Evolutionary conservation across 1,140 invertebrate species (phyloP).

Genomic region (Sinonovacula constricta): DNA sequence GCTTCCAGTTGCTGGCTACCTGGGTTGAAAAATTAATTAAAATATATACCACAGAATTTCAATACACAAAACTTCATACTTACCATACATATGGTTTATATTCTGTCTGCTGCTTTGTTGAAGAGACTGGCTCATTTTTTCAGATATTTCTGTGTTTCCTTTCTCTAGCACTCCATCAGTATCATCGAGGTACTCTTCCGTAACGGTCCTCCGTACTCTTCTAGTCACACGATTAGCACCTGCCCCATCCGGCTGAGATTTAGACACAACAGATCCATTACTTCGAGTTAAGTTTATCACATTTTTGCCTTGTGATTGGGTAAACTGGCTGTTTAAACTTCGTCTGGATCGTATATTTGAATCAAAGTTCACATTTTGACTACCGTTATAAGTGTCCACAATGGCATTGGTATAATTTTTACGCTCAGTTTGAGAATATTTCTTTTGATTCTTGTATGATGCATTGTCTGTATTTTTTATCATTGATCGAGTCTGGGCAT

Average conservation of each 20-base stretch:
- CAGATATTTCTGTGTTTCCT: conserved; percentile 52
- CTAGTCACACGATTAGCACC: conserved; percentile 15
- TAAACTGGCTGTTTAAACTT: conserved; percentile 34
- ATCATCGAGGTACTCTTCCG: conserved; percentile 50
- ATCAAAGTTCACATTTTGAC: not conserved
- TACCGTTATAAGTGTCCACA: conserved; percentile 12
- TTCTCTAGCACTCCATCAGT: conserved; percentile 47
- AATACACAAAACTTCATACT: not conserved
- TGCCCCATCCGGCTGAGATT: conserved; percentile 5
- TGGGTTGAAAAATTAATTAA: not conserved
- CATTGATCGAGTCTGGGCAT: conserved; percentile 16
- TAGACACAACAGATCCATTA: conserved; percentile 10
- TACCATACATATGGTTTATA: conserved; percentile 54
- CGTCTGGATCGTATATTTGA: conserved; percentile 30
- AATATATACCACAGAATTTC: not conserved
- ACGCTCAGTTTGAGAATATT: conserved; percentile 25
- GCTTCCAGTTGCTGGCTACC: too few species aligned
- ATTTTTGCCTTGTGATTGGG: too few species aligned
- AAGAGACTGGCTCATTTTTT: conserved; percentile 26
- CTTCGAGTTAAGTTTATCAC: too few species aligned
- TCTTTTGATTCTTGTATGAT: conserved; percentile 16
- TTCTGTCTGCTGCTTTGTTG: not conserved
- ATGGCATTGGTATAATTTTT: conserved; percentile 1
- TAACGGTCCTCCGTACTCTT: conserved; percentile 49
- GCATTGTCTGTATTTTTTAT: conserved; percentile 26